A percentile compares a stretch with the other conserved stretches of the same genome.
Evolutionary conservation across 1,140 invertebrate species (phyloP).

Genomic region (Cylas formicarius): DNA sequence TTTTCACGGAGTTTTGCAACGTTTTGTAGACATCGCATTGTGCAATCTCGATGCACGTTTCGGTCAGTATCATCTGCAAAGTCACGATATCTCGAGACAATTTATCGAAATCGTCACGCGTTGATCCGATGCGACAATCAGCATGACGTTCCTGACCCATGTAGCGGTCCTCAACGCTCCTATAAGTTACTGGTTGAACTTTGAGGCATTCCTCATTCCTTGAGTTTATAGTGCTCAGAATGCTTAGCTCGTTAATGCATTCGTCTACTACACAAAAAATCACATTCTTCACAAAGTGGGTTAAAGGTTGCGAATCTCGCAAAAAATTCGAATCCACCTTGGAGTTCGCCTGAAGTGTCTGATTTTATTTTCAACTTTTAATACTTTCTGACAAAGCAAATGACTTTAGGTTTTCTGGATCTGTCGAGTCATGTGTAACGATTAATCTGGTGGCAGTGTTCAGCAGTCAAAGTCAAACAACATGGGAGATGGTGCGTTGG

Average conservation of each 20-base stretch:
- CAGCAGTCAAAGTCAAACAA: too few species aligned
- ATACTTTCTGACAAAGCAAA: too few species aligned
- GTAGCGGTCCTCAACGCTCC: slow-evolving; percentile 16
- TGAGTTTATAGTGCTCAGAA: slow-evolving; percentile 13
- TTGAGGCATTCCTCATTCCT: slow-evolving; percentile 11
- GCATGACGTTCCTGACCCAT: slow-evolving; percentile 21
- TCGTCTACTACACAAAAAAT: slow-evolving; percentile 10
- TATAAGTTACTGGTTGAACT: neutral
- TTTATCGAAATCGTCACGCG: slow-evolving; percentile 20
- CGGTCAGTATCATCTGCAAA: slow-evolving; percentile 9
- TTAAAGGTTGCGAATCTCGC: too few species aligned
- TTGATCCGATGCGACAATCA: slow-evolving; percentile 12
- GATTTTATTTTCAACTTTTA: too few species aligned
- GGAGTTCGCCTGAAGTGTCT: too few species aligned
- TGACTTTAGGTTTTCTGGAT: too few species aligned
- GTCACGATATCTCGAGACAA: slow-evolving; percentile 19
- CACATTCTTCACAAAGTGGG: slow-evolving; percentile 3
- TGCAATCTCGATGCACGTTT: slow-evolving; percentile 10
- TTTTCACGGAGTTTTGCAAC: slow-evolving; percentile 1
- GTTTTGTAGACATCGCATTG: slow-evolving; percentile 1
- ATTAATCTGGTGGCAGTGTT: too few species aligned
- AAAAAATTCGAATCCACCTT: too few species aligned
- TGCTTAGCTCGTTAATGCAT: slow-evolving; percentile 16
- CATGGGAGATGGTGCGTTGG: too few species aligned
- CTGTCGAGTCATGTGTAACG: too few species aligned